Conservation (phyloP, 2,888 invertebrate species). For the Dryococelus australis region DNA sequence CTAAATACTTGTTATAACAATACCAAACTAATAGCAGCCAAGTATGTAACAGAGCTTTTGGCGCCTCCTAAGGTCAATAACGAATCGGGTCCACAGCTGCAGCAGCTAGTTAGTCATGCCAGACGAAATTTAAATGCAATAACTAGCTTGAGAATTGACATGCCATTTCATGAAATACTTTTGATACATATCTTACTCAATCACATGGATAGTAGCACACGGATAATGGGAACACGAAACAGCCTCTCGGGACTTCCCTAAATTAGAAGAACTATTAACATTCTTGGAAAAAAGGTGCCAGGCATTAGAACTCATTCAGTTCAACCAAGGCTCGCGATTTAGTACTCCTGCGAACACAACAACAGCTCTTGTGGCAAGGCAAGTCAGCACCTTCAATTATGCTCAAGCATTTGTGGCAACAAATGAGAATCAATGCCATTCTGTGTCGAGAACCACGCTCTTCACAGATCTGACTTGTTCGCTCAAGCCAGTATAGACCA, state of each 20-base stretch:
- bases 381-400: neutral
- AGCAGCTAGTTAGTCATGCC: neutral
- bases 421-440: neutral
- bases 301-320: no score
- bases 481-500: no score
- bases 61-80: neutral
- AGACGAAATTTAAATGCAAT: constrained; percentile 12
- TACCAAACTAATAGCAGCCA: neutral
- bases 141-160: neutral
- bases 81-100: neutral
- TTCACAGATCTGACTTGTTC: no score
- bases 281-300: no score
- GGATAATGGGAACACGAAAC: no score
- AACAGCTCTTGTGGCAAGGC: no score
- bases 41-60: neutral
- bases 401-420: neutral
- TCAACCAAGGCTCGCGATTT: no score
- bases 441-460: neutral
- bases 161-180: neutral
- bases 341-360: no score
- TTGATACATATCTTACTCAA: no score
- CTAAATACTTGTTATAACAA: neutral
- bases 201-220: no score
- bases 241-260: no score
- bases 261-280: no score